Evolutionary conservation across 2,888 invertebrate species (phyloP), one percentile per base, ranked within the genome.

Genomic region (Eugnorisma glareosa): DNA sequence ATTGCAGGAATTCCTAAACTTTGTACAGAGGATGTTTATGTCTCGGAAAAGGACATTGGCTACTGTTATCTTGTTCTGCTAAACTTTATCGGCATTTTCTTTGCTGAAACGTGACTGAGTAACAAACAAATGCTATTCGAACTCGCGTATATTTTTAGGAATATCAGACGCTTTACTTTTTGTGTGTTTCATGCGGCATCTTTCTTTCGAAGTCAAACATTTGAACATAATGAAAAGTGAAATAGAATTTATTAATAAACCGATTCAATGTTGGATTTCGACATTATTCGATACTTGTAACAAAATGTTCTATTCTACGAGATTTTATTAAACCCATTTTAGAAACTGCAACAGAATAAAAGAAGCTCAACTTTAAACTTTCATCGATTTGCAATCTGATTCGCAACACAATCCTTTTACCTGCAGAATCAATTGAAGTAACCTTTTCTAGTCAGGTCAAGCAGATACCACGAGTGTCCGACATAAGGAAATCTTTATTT

Each of bases 401-500:
- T 68, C 69, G 59, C 40, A 67, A 78, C 67, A 77, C 84, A 89
- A 89, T 88, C 79, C 86, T 86, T 87, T 89, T 82, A 89, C 86
- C 67, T 28, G 73, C 83, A 77, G 79, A 89, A 84, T 83, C 78
- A 79, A 83, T 84, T 77, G 73, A 54, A 73, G 72, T 72, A 77
- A 82, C 70, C 84, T 84, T 84, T 85, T 59, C 77, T 73, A 75
- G 73, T 68, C 79, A 78, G 79, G 79, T 74, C 77, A 79, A 89
- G 81, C 64, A 80, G 83, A 87, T 75, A 81, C 81, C 82, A 85
- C 87, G 89, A 88, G 86, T 88, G 85, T 90, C 90, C 89, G 87
- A 88, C 89, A 86, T 87, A 90, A 90, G 90, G 86, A 88, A 89
- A 89, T 88, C 88, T 91, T 90, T 91, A 90, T 93, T 92, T 92